Evolutionary conservation across 2,888 invertebrate species (phyloP).

Genomic region (Callosobruchus maculatus): DNA sequence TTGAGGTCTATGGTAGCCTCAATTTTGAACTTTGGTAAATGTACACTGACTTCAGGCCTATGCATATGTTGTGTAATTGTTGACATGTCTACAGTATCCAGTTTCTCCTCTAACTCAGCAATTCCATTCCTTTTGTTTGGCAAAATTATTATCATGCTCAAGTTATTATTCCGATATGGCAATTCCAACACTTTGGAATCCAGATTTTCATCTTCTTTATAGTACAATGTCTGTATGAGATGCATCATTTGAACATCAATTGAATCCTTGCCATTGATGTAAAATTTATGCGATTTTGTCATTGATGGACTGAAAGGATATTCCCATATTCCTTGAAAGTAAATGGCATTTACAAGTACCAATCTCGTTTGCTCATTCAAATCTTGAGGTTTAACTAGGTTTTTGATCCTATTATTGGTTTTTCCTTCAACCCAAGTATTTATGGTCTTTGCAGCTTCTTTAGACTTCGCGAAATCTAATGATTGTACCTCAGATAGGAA

Average conservation of each 20-base stretch:
- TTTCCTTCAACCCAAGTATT: constrained; percentile 78
- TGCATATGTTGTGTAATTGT: constrained; percentile 52
- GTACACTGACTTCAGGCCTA: constrained; percentile 59
- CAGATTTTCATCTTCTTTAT: constrained; percentile 51
- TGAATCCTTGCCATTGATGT: constrained; percentile 52
- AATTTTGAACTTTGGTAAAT: constrained; percentile 76
- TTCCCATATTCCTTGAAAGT: constrained; percentile 78
- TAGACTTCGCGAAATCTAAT: constrained; percentile 58
- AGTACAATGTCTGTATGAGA: constrained; percentile 53
- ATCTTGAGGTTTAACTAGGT: constrained; percentile 62
- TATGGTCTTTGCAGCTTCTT: constrained; percentile 56
- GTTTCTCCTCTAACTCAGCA: constrained; percentile 56
- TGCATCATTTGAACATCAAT: constrained; percentile 74
- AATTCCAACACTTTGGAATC: constrained; percentile 66
- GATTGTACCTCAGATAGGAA: constrained; percentile 63
- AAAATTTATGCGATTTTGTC: constrained; percentile 65
- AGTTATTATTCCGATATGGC: constrained; percentile 64
- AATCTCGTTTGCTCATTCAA: constrained; percentile 58
- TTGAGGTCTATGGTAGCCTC: constrained; percentile 69
- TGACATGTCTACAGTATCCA: constrained; percentile 55
- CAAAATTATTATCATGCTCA: constrained; percentile 73
- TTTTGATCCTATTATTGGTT: constrained; percentile 78
- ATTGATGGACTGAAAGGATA: constrained; percentile 58
- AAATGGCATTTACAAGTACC: constrained; percentile 79
- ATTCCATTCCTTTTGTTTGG: constrained; percentile 69